Evolutionary conservation across 1,140 invertebrate species (phyloP).

Genomic region (Dendroctonus valens): DNA sequence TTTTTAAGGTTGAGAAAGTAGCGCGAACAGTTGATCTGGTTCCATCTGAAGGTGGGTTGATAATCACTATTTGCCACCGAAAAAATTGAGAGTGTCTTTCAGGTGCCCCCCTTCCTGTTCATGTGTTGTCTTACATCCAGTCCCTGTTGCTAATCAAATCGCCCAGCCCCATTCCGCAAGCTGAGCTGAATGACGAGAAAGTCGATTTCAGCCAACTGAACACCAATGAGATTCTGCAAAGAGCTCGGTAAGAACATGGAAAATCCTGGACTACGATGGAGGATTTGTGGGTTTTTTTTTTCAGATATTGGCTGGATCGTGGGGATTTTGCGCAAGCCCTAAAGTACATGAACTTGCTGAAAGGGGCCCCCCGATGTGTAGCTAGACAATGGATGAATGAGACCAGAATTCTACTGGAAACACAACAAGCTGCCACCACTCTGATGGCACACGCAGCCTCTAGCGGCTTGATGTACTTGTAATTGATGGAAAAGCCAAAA

Average conservation of each 20-base stretch:
- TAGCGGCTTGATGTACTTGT: conserved; percentile 67
- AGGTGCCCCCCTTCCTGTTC: conserved; percentile 70
- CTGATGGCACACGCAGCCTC: conserved; percentile 82
- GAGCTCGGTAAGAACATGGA: conserved; percentile 66
- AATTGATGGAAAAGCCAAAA: conserved; percentile 36
- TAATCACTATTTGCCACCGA: background rate
- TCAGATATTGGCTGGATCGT: conserved; percentile 81
- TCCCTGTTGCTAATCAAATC: conserved; percentile 67
- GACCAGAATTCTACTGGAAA: conserved; percentile 78
- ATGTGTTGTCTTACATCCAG: conserved; percentile 87
- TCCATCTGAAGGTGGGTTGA: conserved; percentile 64
- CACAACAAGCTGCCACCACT: conserved; percentile 84
- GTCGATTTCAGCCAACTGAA: conserved; percentile 69
- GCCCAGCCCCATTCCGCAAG: conserved; percentile 62
- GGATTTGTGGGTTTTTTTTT: conserved; percentile 11
- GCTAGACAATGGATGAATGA: conserved; percentile 87
- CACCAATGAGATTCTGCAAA: conserved; percentile 83
- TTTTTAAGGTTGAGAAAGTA: conserved; percentile 72
- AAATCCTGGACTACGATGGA: conserved; percentile 1
- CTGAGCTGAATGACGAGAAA: conserved; percentile 67
- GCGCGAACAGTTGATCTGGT: conserved; percentile 77
- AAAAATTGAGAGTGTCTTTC: conserved; percentile 3
- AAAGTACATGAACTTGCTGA: conserved; percentile 85
- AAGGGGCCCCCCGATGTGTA: conserved; percentile 78
- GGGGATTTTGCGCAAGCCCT: conserved; percentile 82